These are phyloP conservation scores for Lepidurus couesii DNA, from an alignment of 1,140 invertebrate species.

Conservation along the genomic window DNA sequence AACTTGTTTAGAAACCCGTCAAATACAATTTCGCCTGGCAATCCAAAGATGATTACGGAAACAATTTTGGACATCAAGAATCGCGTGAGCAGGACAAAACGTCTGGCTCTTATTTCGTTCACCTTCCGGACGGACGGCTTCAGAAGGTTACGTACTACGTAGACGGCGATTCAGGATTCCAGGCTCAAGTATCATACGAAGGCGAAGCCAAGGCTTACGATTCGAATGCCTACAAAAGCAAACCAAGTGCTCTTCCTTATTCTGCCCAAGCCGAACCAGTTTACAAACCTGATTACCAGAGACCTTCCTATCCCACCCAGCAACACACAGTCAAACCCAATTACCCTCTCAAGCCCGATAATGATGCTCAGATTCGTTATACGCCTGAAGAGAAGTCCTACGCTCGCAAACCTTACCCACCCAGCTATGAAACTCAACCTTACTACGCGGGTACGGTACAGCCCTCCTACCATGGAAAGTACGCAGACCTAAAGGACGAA, in stretches of 20 bases:
- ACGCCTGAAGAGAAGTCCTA: neutral
- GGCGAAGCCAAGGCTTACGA: neutral
- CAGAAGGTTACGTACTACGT: constrained; percentile 30
- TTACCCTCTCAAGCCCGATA: neutral
- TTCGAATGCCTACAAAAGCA: neutral
- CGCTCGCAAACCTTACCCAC: neutral
- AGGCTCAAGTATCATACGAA: constrained; percentile 25
- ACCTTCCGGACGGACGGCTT: neutral
- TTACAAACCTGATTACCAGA: neutral
- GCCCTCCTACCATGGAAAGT: neutral
- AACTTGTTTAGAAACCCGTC: constrained; percentile 23
- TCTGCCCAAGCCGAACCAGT: neutral
- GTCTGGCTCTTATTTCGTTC: constrained; percentile 1
- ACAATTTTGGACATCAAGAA: constrained; percentile 38
- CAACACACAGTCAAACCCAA: neutral
- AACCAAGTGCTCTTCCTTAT: neutral
- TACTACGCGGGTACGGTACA: neutral
- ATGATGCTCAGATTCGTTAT: neutral
- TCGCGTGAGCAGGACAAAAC: constrained; percentile 37
- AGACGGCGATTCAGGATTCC: constrained; percentile 28
- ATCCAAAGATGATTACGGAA: constrained; percentile 38
- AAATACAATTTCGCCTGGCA: constrained; percentile 38
- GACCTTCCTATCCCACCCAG: neutral
- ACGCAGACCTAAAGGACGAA: too few species aligned
- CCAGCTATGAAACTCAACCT: neutral